These are phyloP conservation scores for Drosophila elegans DNA, from an alignment of 1,140 invertebrate species.

Conservation along the genomic window DNA sequence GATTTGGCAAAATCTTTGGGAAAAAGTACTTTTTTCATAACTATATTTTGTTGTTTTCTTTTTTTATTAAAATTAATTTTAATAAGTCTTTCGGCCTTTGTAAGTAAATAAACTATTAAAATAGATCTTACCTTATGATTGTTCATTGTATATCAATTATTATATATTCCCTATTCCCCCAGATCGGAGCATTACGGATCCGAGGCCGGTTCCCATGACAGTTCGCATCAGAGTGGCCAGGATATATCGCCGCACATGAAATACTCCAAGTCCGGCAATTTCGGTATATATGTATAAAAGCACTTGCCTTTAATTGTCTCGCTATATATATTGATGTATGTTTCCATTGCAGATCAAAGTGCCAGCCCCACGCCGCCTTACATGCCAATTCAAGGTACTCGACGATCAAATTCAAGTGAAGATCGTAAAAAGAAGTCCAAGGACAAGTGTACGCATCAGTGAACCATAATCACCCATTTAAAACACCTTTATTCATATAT, in stretches of 20 bases:
- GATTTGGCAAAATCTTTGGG: too few relatives aligned
- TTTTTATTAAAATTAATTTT: too few relatives aligned
- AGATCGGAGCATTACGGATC: conserved; percentile 71
- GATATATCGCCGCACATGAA: conserved; percentile 72
- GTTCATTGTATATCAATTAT: too few relatives aligned
- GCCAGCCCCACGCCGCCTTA: conserved; percentile 88
- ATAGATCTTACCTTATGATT: too few relatives aligned
- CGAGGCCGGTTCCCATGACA: conserved; percentile 69
- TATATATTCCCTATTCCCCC: neutral
- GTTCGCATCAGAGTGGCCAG: conserved; percentile 68
- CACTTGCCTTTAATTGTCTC: conserved; percentile 3
- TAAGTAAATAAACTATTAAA: too few relatives aligned
- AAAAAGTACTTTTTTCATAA: too few relatives aligned
- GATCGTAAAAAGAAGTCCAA: conserved; percentile 86
- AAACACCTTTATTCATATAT: conserved; percentile 12
- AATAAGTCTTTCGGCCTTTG: too few relatives aligned
- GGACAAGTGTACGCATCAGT: conserved; percentile 85
- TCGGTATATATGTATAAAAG: conserved; percentile 83
- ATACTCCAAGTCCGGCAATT: conserved; percentile 78
- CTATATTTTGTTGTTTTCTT: too few relatives aligned
- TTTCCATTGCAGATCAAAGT: conserved; percentile 84
- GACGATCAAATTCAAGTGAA: conserved; percentile 86
- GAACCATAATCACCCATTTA: conserved; percentile 29
- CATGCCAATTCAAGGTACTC: conserved; percentile 92
- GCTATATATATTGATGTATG: conserved; percentile 33